Conservation (phyloP, 2,888 invertebrate species). For the Drepanosiphum platanoidis region DNA sequence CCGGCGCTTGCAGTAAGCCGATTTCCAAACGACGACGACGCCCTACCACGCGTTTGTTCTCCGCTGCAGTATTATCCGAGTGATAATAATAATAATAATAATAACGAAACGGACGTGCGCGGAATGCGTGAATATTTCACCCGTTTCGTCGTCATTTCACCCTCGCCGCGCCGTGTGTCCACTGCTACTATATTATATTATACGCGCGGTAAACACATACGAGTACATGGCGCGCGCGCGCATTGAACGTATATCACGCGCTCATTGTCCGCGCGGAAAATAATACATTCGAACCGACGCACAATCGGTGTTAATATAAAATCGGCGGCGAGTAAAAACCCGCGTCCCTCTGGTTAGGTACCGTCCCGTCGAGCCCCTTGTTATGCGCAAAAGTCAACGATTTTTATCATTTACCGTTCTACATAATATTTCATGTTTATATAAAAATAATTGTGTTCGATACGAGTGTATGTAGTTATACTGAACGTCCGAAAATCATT, state of each 20-base stretch:
- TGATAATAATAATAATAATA: constrained; percentile 10
- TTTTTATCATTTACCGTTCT: no score
- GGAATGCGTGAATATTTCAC: constrained; percentile 4
- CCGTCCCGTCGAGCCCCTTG: no score
- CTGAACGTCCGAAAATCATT: no score
- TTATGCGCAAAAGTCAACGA: no score
- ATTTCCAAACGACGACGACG: not conserved
- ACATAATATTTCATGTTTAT: no score
- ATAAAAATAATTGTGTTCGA: no score
- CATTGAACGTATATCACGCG: not conserved
- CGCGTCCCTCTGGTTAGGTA: no score
- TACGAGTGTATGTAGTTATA: no score
- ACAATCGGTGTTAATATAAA: no score
- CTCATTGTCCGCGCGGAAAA: not conserved
- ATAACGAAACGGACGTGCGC: constrained; percentile 7
- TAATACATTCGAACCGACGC: not conserved
- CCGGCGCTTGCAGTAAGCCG: not conserved
- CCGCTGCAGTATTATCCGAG: not conserved
- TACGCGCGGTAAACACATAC: not conserved
- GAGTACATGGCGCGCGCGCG: not conserved
- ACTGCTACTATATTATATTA: no score
- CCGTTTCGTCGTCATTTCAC: not conserved
- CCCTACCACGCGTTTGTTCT: no score
- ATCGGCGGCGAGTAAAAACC: no score
- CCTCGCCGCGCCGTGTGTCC: constrained; percentile 8